These are phyloP conservation scores for Spilosoma lubricipeda DNA, from an alignment of 2,888 invertebrate species.

Conservation along the genomic window DNA sequence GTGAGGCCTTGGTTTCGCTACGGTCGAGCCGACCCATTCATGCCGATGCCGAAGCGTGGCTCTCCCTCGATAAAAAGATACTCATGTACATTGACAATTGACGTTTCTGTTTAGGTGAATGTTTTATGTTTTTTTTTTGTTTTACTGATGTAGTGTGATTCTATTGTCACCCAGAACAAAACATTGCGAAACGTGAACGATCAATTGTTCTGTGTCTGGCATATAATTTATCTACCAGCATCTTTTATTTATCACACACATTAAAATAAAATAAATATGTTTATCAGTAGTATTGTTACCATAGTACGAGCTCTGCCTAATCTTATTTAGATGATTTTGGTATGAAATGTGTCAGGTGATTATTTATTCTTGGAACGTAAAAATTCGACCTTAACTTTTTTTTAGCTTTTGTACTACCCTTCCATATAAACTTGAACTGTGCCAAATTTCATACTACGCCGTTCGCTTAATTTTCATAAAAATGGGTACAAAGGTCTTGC, in stretches of 20 bases:
- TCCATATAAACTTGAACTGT: no score
- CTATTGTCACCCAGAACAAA: neutral
- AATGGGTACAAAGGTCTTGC: no score
- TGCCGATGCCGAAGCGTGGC: no score
- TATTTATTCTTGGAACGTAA: no score
- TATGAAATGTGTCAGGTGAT: neutral
- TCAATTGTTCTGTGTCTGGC: neutral
- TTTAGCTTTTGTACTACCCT: no score
- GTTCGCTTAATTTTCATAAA: no score
- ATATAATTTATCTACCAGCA: neutral
- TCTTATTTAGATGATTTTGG: neutral
- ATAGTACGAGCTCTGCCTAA: neutral
- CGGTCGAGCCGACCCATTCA: no score
- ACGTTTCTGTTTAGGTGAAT: neutral
- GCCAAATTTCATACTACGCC: no score
- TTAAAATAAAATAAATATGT: neutral
- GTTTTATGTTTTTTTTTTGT: neutral
- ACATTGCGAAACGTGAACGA: neutral
- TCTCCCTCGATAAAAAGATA: no score
- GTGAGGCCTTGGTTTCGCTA: no score
- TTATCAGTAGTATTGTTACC: neutral
- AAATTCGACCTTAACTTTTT: no score
- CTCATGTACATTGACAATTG: neutral
- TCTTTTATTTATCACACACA: no score
- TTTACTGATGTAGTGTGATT: neutral